Conservation (phyloP, 2,113 vertebrate species). For the Pygoscelis adeliae region DNA sequence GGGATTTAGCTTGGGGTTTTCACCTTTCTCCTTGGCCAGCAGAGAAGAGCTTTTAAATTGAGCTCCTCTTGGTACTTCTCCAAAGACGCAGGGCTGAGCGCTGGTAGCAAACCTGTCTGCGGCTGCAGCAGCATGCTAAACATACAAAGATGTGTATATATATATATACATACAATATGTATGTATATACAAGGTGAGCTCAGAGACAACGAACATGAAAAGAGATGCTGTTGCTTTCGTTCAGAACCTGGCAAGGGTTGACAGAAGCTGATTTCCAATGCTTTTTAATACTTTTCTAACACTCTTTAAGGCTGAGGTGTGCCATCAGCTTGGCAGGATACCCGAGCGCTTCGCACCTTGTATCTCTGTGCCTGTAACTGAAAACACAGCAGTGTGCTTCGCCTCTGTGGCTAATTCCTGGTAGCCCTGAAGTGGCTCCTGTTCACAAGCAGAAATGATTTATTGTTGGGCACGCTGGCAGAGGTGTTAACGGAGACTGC, state of each 20-base stretch:
- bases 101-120: neutral
- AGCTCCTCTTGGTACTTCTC: neutral
- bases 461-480: neutral
- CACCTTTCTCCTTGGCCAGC: neutral
- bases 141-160: neutral
- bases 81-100: neutral
- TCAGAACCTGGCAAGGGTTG: neutral
- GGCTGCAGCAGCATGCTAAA: neutral
- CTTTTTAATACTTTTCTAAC: neutral
- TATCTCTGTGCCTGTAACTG: neutral
- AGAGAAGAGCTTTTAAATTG: neutral
- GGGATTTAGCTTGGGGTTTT: neutral
- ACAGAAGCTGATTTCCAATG: neutral
- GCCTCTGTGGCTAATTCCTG: neutral
- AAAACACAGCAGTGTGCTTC: neutral
- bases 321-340: neutral
- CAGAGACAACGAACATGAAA: neutral
- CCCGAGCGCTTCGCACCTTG: neutral
- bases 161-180: no score
- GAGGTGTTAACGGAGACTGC: neutral
- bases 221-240: neutral
- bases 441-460: fast-evolving
- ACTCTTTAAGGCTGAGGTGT: neutral
- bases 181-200: neutral
- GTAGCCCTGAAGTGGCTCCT: neutral